phyloP scores from a whole-genome alignment of 2,797 vertebrate genomes.

The Stomatorhinus walkeri region DNA sequence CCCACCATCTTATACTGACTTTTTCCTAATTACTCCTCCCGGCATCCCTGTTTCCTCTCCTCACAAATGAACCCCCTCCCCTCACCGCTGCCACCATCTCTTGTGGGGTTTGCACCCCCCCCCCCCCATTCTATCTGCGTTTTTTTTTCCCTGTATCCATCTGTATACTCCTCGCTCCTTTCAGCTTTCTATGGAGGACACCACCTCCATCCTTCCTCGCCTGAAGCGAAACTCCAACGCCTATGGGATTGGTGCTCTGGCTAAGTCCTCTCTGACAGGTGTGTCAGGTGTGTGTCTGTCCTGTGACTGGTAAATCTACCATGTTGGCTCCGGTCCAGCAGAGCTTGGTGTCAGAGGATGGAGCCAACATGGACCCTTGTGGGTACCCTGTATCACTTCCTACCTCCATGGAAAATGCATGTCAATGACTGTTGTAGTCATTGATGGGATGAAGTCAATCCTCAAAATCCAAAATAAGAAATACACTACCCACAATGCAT shows the following conservation, averaged over 20 bases:
- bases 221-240: slow-evolving; percentile 90
- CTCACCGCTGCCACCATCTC: slow-evolving; percentile 39
- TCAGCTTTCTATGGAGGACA: slow-evolving; percentile 99
- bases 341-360: slow-evolving; percentile 32
- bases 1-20: slow-evolving; percentile 7
- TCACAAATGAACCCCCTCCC: slow-evolving; percentile 69
- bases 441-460: slow-evolving; percentile 52
- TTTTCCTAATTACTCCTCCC: slow-evolving; percentile 36
- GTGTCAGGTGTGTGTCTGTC: slow-evolving; percentile 76
- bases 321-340: slow-evolving; percentile 60
- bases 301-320: slow-evolving; percentile 64
- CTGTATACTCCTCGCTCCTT: slow-evolving; percentile 42
- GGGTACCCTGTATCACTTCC: slow-evolving; percentile 65
- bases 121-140: slow-evolving; percentile 20
- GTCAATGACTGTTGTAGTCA: slow-evolving; percentile 63
- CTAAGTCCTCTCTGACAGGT: slow-evolving; percentile 99
- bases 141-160: slow-evolving; percentile 44
- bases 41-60: slow-evolving; percentile 23
- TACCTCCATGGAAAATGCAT: slow-evolving; percentile 47
- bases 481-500: slow-evolving; percentile 41
- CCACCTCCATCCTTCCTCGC: slow-evolving; percentile 94
- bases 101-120: slow-evolving; percentile 39
- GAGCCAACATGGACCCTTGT: slow-evolving; percentile 68
- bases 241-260: slow-evolving; percentile 96
- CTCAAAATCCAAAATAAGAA: slow-evolving; percentile 33